A percentile compares a stretch with the other conserved stretches of the same genome.
These are phyloP conservation scores for Choristoneura rosaceana DNA, from an alignment of 2,888 invertebrate genomes.

Conservation along the genomic window DNA sequence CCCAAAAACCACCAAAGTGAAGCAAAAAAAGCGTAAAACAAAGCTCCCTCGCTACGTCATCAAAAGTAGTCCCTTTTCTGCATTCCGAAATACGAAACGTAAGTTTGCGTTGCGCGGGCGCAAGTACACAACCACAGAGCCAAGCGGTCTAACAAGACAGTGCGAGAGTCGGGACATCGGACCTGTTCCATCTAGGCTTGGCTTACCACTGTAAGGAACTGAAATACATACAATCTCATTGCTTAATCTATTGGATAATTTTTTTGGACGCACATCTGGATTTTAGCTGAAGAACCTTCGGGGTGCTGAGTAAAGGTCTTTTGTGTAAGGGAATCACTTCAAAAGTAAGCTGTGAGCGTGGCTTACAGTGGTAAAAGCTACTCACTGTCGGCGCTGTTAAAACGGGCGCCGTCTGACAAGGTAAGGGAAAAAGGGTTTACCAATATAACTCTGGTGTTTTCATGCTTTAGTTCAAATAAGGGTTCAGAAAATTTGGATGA, in stretches of 20 bases:
- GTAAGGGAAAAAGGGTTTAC: not conserved
- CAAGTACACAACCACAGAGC: conserved; percentile 57
- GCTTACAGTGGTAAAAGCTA: conserved; percentile 11
- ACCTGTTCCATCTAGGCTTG: conserved; percentile 1
- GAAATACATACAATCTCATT: conserved; percentile 4
- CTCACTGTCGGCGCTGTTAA: not conserved
- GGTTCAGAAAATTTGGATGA: too few relatives aligned
- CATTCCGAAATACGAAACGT: not conserved
- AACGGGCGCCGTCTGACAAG: not conserved
- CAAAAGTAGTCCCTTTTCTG: not conserved
- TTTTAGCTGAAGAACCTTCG: not conserved
- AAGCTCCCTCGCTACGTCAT: not conserved
- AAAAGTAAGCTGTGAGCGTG: conserved; percentile 1
- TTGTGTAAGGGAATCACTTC: not conserved
- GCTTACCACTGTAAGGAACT: conserved; percentile 32
- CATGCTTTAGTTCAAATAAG: too few relatives aligned
- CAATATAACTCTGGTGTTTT: too few relatives aligned
- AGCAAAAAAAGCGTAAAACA: not conserved
- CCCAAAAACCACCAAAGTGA: not conserved
- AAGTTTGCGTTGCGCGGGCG: conserved; percentile 32
- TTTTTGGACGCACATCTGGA: not conserved
- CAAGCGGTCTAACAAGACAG: conserved; percentile 55
- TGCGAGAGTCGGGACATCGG: conserved; percentile 21
- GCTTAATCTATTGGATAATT: not conserved
- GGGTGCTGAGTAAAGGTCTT: not conserved